These are phyloP conservation scores for Cylas formicarius DNA, from an alignment of 1,140 invertebrate genomes.

Conservation along the genomic window DNA sequence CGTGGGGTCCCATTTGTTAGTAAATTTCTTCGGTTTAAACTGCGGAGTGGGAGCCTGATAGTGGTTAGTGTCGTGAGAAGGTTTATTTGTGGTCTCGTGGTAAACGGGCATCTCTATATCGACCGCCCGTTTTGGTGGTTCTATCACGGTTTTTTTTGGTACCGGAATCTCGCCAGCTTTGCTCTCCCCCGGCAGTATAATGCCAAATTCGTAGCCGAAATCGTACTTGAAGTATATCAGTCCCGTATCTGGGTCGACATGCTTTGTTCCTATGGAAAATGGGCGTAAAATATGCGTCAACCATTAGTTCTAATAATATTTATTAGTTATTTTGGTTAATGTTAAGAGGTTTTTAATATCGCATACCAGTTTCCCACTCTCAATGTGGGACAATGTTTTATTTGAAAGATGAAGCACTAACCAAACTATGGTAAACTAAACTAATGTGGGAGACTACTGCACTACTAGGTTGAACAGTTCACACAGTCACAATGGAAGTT, in stretches of 20 bases:
- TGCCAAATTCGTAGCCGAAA: constrained; percentile 74
- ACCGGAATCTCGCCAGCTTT: constrained; percentile 46
- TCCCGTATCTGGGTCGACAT: constrained; percentile 67
- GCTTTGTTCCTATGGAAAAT: constrained; percentile 57
- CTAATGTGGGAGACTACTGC: no score
- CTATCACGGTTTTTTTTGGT: constrained; percentile 41
- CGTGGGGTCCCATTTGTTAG: constrained; percentile 56
- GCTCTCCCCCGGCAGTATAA: constrained; percentile 61
- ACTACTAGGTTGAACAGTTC: no score
- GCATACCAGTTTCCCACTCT: no score
- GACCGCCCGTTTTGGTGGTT: constrained; percentile 46
- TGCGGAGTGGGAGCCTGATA: constrained; percentile 18
- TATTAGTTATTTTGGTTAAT: no score
- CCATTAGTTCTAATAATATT: no score
- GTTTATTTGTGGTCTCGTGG: constrained; percentile 49
- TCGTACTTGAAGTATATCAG: constrained; percentile 79
- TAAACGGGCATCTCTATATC: constrained; percentile 57
- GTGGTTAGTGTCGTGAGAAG: constrained; percentile 21
- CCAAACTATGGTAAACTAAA: no score
- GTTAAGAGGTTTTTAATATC: not conserved
- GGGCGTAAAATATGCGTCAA: constrained; percentile 7
- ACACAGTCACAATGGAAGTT: no score
- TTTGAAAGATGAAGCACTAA: no score
- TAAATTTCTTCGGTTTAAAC: constrained; percentile 44
- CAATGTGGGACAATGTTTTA: no score